Conservation (phyloP, 2,113 vertebrate genomes). For the Phaethon lepturus region DNA sequence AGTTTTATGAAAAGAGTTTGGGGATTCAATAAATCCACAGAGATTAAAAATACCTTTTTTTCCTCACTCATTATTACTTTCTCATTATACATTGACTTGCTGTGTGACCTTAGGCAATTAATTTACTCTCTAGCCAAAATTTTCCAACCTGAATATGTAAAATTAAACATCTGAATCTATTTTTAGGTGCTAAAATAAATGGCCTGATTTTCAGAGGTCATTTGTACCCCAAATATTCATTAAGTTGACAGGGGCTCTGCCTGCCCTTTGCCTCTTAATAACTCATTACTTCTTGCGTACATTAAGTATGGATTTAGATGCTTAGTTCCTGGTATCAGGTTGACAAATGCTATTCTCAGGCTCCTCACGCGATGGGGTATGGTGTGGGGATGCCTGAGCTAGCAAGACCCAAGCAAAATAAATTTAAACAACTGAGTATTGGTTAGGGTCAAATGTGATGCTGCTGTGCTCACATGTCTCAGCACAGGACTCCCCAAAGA, state of each 20-base stretch:
- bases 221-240: constrained; percentile 55
- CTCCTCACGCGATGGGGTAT: not conserved
- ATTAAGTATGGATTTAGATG: constrained; percentile 7
- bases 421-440: not conserved
- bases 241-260: constrained; percentile 24
- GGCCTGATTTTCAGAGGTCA: constrained; percentile 61
- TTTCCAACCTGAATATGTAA: constrained; percentile 67
- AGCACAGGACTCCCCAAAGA: not conserved
- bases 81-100: constrained; percentile 70
- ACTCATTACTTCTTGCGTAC: not conserved
- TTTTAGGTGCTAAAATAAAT: constrained; percentile 51
- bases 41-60: constrained; percentile 66
- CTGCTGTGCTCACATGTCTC: not conserved
- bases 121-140: constrained; percentile 68
- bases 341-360: not conserved
- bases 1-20: constrained; percentile 39
- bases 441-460: not conserved
- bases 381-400: not conserved
- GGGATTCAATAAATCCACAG: constrained; percentile 53
- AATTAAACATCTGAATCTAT: constrained; percentile 62
- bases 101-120: constrained; percentile 70
- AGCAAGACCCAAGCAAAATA: not conserved
- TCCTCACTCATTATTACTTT: constrained; percentile 67
- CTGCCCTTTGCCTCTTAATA: constrained; percentile 43
- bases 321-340: not conserved